phyloP scores from a whole-genome alignment of 2,888 invertebrate species.

The Trissonchulus sp. region DNA sequence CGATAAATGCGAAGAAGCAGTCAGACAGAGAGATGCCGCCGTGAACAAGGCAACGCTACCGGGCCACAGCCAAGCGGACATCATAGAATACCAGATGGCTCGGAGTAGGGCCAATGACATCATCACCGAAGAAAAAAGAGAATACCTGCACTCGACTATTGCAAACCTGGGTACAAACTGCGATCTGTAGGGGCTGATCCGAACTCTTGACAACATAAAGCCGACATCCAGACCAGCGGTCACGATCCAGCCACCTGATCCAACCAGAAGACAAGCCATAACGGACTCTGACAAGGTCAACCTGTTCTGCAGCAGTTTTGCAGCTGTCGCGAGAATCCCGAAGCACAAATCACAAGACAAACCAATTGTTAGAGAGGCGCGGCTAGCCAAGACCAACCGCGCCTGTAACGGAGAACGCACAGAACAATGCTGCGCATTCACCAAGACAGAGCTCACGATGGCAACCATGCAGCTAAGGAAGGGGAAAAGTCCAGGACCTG shows the following conservation, averaged over 20 bases:
- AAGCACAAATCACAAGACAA: not conserved
- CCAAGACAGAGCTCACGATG: not conserved
- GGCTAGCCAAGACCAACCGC: not conserved
- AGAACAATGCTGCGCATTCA: not conserved
- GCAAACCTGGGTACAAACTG: not conserved
- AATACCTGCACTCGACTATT: not conserved
- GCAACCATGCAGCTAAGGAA: slow-evolving; percentile 1
- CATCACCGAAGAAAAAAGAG: not conserved
- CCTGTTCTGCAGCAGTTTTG: slow-evolving; percentile 7
- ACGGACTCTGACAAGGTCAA: not conserved
- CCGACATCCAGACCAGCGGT: not conserved
- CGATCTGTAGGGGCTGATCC: not conserved
- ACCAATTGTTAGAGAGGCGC: not conserved
- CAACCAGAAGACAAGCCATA: not conserved
- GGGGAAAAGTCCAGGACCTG: not conserved
- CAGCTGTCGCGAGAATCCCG: not conserved
- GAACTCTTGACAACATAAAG: not conserved
- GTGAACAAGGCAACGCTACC: not conserved
- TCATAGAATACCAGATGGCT: not conserved
- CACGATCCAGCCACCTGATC: not conserved
- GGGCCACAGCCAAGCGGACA: not conserved
- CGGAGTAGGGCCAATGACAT: not conserved
- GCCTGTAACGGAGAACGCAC: not conserved
- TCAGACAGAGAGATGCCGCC: not conserved
- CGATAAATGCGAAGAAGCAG: not conserved